phyloP scores from a whole-genome alignment of 2,113 vertebrate species.

The Lagopus muta region DNA sequence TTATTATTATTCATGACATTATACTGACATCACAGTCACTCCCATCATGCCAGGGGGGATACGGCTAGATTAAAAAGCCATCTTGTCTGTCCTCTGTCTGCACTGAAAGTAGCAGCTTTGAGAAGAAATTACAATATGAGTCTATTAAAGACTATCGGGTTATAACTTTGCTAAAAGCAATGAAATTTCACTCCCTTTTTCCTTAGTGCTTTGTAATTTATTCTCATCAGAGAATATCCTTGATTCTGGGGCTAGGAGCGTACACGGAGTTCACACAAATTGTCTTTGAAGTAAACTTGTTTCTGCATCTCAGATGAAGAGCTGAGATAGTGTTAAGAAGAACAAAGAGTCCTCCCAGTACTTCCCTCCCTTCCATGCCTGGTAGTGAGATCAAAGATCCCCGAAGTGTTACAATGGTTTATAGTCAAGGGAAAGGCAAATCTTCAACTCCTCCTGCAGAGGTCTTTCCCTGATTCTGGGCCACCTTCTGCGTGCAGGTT shows the following conservation, averaged over 20 bases:
- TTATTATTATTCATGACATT: neutral
- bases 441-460: neutral
- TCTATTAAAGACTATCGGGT: slow-evolving; percentile 12
- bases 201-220: neutral
- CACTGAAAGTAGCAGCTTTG: neutral
- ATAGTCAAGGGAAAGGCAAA: neutral
- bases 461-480: neutral
- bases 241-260: slow-evolving; percentile 3
- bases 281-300: slow-evolving; percentile 41
- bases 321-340: neutral
- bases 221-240: slow-evolving; percentile 1
- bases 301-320: slow-evolving; percentile 34
- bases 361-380: neutral
- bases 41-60: neutral
- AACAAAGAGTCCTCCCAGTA: slow-evolving; percentile 3
- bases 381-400: slow-evolving; percentile 18
- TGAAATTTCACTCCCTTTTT: slow-evolving; percentile 28
- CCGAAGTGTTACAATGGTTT: neutral
- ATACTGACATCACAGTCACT: neutral
- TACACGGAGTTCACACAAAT: neutral
- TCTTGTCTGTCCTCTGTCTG: slow-evolving; percentile 1
- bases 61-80: neutral
- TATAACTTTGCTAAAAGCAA: slow-evolving; percentile 15
- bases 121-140: neutral
- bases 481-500: neutral